Conservation (phyloP, 2,888 invertebrate species). For the Oasisia sp. region DNA sequence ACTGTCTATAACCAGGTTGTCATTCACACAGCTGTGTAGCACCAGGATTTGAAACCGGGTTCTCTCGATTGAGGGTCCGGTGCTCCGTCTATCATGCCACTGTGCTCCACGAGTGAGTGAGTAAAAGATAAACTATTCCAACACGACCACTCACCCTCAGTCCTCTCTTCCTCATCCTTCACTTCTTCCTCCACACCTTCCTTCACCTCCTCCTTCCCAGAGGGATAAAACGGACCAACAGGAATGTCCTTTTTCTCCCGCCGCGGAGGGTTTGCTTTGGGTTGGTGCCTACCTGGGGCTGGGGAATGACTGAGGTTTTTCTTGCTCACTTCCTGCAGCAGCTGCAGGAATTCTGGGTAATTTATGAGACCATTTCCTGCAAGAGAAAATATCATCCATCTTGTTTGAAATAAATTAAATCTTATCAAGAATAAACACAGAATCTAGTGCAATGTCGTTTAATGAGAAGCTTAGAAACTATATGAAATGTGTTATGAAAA, state of each 20-base stretch:
- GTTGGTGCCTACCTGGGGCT: background rate
- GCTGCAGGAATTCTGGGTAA: slow-evolving; percentile 21
- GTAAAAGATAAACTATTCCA: no score
- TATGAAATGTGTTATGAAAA: background rate
- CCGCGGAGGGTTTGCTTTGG: background rate
- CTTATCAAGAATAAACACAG: background rate
- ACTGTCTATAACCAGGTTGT: no score
- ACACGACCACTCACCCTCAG: background rate
- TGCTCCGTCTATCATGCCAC: no score
- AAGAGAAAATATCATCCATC: background rate
- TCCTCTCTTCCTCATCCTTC: background rate
- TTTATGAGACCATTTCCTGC: slow-evolving; percentile 25
- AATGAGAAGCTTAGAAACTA: background rate
- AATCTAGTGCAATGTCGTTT: background rate
- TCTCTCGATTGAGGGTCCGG: no score
- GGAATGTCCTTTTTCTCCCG: background rate
- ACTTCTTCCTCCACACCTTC: background rate
- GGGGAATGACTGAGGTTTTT: background rate
- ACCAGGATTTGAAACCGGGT: no score
- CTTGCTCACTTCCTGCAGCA: slow-evolving; percentile 9
- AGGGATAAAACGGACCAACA: background rate
- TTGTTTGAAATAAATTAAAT: background rate
- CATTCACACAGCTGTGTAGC: no score
- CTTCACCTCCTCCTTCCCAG: background rate
- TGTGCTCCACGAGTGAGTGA: no score